Evolutionary conservation across 2,113 vertebrate species (phyloP), one percentile per base, ranked within the genome.

Genomic region (Oryzias melastigma): DNA sequence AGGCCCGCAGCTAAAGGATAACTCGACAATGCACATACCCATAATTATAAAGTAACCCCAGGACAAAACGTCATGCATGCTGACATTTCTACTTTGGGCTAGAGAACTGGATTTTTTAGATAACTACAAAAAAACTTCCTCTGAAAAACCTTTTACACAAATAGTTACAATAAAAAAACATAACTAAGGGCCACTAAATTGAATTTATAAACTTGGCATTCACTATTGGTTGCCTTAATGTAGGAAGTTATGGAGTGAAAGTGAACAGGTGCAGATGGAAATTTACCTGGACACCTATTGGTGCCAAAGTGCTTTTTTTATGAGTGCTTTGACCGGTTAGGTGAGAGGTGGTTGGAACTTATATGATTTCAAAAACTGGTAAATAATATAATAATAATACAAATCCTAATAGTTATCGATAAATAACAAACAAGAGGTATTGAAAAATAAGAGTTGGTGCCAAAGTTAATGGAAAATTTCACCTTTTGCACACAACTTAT

Each of bases 1-100:
- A 67, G 49, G 46, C 62, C 72, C 57, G 69, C 80, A 35, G 35
- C 35, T 35, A 35, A 35, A 35, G 35, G 35, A 35, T 12, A 35
- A 35, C 35, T 35, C 35, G 7, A 29, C 27, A 12, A 35, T 12
- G 10, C 35, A 35, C 35, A 35, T 35, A 35, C 35, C 35, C 35
- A 35, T 35, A 12, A 35, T 35, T 35, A 73, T 75, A 53, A 68
- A 71, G 63, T 73, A 69, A 68, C 73, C 54, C 68, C 58, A 58
- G 71, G 78, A 73, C 50, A 78, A 46, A 58, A 76, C 64, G 79
- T 63, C 40, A 71, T 81, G 58, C 14, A n/a, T 58, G 77, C 81
- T 86, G 82, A 81, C 83, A 75, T 64, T 81, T 58, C 58, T 67
- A 47, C 47, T 64, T 62, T 14, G 10, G 56, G 59, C 50, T 24